These are phyloP conservation scores for Callyntrura sp. DNA, from an alignment of 2,888 invertebrate genomes.

Conservation along the genomic window DNA sequence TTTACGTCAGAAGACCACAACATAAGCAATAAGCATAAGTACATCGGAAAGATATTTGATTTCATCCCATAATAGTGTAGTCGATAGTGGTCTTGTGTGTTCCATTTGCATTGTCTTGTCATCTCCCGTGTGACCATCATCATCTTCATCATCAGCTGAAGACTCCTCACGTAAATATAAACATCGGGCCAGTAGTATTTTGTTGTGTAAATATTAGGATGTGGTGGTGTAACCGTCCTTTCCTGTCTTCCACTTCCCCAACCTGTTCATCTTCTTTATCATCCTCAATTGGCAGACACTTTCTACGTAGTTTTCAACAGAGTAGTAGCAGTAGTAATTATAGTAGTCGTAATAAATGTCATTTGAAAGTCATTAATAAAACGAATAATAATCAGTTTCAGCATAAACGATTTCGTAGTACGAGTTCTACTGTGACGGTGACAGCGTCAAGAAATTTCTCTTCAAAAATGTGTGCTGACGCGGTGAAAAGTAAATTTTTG, in stretches of 20 bases:
- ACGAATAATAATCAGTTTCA: background rate
- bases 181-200: no score
- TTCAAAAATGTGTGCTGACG: conserved; percentile 39
- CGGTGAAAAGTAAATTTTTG: conserved; percentile 87
- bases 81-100: no score
- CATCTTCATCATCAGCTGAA: conserved; percentile 25
- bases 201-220: no score
- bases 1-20: no score
- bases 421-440: background rate
- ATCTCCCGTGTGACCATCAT: no score
- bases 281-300: background rate
- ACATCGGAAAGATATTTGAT: no score
- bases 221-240: conserved; percentile 44
- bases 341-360: background rate
- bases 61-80: no score
- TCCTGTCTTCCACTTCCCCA: background rate
- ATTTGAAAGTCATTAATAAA: background rate
- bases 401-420: background rate
- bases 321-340: background rate
- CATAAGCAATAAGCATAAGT: no score
- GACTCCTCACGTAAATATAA: background rate
- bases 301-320: background rate
- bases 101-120: no score
- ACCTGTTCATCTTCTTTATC: background rate
- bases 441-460: background rate